These are phyloP conservation scores for Napeogenes sylphis DNA, from an alignment of 2,888 invertebrate species.

Conservation along the genomic window DNA sequence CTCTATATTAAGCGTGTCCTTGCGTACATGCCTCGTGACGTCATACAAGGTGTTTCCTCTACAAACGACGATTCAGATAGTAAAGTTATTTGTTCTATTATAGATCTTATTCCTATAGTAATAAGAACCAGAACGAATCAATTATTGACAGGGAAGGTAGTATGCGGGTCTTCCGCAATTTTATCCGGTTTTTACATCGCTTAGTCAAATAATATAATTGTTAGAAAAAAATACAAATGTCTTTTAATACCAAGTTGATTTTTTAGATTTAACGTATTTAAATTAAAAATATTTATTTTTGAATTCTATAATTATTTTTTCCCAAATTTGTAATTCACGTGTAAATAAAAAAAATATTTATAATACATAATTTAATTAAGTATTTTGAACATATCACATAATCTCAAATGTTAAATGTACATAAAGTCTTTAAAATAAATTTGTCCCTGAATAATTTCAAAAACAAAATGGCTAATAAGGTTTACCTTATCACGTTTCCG, in stretches of 20 bases:
- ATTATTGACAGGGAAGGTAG: slow-evolving; percentile 7
- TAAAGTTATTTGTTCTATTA: background rate
- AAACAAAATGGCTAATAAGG: slow-evolving; percentile 5
- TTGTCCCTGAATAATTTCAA: slow-evolving; percentile 4
- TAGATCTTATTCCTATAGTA: background rate
- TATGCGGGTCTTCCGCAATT: slow-evolving; percentile 31
- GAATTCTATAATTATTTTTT: too few species aligned
- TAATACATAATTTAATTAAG: too few species aligned
- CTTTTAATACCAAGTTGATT: background rate
- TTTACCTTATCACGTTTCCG: slow-evolving; percentile 5
- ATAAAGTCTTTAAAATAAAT: slow-evolving; percentile 4
- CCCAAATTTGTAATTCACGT: too few species aligned
- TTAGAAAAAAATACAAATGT: slow-evolving; percentile 1
- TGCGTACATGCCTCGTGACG: slow-evolving; percentile 19
- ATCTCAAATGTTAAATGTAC: slow-evolving; percentile 3
- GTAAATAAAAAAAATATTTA: background rate
- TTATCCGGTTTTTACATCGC: slow-evolving; percentile 25
- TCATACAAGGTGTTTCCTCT: slow-evolving; percentile 28
- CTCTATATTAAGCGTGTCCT: slow-evolving; percentile 21
- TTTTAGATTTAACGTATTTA: too few species aligned
- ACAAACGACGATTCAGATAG: slow-evolving; percentile 1
- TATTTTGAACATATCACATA: too few species aligned
- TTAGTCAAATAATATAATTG: slow-evolving; percentile 18
- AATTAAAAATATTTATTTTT: too few species aligned
- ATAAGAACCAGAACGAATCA: slow-evolving; percentile 10